Evolutionary conservation across 2,113 vertebrate genomes (phyloP).

Genomic region (Azemiops feae): DNA sequence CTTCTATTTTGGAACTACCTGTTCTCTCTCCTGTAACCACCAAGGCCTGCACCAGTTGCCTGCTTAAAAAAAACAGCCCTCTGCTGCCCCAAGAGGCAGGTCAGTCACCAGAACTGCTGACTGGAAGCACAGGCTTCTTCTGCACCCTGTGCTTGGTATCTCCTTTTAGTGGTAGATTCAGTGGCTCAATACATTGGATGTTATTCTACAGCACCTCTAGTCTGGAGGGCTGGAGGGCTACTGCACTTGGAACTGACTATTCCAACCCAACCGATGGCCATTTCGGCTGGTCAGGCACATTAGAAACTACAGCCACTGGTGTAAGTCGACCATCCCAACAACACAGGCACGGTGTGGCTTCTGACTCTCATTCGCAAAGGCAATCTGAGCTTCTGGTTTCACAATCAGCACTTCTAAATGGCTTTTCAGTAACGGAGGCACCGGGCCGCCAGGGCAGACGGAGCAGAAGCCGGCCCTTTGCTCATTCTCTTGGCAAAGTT

Average conservation of each 20-base stretch:
- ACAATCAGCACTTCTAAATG: not conserved
- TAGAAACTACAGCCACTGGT: not conserved
- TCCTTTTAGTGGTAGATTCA: not conserved
- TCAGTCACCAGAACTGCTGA: too few species aligned
- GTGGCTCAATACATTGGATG: too few species aligned
- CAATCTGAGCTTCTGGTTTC: not conserved
- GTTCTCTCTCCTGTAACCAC: not conserved
- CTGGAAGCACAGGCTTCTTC: not conserved
- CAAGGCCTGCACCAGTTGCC: not conserved
- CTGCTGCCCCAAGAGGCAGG: too few species aligned
- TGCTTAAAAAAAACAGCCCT: not conserved
- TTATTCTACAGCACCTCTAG: too few species aligned
- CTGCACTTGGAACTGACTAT: not conserved
- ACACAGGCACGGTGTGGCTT: not conserved
- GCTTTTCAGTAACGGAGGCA: not conserved
- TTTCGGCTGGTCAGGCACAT: not conserved
- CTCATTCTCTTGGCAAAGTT: not conserved
- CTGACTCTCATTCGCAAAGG: not conserved
- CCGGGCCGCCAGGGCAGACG: not conserved
- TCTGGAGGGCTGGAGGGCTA: not conserved
- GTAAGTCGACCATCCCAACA: not conserved
- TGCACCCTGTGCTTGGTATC: not conserved
- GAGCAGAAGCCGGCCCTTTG: not conserved
- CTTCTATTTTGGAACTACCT: too few species aligned
- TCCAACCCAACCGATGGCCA: not conserved